Percentiles rank a stretch among this genome's conserved stretches.
Evolutionary conservation across 2,797 vertebrate species (phyloP).

Genomic region (Ambastaia sidthimunki): DNA sequence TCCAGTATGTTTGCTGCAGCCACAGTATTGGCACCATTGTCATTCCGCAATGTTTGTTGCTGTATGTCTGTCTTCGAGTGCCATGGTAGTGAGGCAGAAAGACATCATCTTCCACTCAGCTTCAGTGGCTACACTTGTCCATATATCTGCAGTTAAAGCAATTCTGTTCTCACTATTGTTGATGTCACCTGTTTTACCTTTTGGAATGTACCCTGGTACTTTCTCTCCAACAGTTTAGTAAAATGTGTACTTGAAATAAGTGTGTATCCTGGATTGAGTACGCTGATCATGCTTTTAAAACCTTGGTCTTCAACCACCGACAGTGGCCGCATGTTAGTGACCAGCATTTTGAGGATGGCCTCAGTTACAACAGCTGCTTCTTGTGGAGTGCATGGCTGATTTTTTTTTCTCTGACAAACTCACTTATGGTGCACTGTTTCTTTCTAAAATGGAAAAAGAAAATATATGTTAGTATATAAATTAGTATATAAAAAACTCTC

Average conservation of each 20-base stretch:
- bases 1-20: too few species aligned
- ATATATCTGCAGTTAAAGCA: constrained; percentile 7
- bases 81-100: not conserved
- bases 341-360: not conserved
- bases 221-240: too few species aligned
- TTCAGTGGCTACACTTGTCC: constrained; percentile 13
- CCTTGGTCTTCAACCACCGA: not conserved
- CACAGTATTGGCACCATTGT: too few species aligned
- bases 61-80: not conserved
- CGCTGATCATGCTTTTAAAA: not conserved
- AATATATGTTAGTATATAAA: too few species aligned
- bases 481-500: too few species aligned
- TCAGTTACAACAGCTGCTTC: not conserved
- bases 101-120: constrained; percentile 4
- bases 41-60: constrained; percentile 1
- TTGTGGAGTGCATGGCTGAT: not conserved
- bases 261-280: not conserved
- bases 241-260: too few species aligned
- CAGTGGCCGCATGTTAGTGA: not conserved
- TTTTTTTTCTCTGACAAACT: not conserved
- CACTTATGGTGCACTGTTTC: not conserved
- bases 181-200: not conserved
- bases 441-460: too few species aligned
- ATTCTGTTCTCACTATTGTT: not conserved
- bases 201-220: not conserved